phyloP scores from a whole-genome alignment of 2,113 vertebrate genomes.

The Pimephales promelas region DNA sequence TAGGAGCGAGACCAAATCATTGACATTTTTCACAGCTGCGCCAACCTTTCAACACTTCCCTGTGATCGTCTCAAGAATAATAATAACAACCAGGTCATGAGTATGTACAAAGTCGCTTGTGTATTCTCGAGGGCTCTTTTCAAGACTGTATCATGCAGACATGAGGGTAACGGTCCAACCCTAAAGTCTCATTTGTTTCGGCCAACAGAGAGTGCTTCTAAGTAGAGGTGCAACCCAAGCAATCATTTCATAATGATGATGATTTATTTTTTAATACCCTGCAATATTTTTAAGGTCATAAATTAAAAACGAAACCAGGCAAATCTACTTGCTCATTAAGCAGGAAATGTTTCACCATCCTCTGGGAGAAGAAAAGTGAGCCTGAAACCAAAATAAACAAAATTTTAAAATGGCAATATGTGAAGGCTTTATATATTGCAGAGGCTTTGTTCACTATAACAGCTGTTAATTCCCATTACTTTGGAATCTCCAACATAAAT shows the following conservation, averaged over 20 bases:
- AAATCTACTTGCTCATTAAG: conserved; percentile 27
- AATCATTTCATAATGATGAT: conserved; percentile 78
- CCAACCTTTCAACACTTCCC: conserved; percentile 85
- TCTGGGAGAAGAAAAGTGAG: not conserved
- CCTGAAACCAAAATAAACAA: conserved; percentile 41
- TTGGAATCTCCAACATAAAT: conserved; percentile 2
- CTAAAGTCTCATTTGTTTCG: conserved; percentile 71
- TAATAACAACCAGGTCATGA: conserved; percentile 80
- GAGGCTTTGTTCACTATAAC: conserved; percentile 28
- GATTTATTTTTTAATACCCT: conserved; percentile 75
- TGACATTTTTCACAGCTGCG: conserved; percentile 82
- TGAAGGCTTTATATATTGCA: conserved; percentile 51
- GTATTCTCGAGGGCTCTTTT: conserved; percentile 70
- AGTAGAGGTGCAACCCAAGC: conserved; percentile 64
- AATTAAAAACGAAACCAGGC: conserved; percentile 21
- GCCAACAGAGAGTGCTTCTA: conserved; percentile 73
- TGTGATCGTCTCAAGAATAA: conserved; percentile 81
- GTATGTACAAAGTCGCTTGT: conserved; percentile 77
- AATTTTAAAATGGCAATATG: not conserved
- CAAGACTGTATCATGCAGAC: conserved; percentile 59
- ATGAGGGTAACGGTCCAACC: not conserved
- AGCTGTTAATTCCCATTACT: not conserved
- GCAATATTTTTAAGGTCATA: conserved; percentile 65
- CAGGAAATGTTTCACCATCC: conserved; percentile 38
- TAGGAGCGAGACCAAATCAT: conserved; percentile 33